Evolutionary conservation across 2,888 invertebrate genomes (phyloP).

Genomic region (Stictocephala bisonia): DNA sequence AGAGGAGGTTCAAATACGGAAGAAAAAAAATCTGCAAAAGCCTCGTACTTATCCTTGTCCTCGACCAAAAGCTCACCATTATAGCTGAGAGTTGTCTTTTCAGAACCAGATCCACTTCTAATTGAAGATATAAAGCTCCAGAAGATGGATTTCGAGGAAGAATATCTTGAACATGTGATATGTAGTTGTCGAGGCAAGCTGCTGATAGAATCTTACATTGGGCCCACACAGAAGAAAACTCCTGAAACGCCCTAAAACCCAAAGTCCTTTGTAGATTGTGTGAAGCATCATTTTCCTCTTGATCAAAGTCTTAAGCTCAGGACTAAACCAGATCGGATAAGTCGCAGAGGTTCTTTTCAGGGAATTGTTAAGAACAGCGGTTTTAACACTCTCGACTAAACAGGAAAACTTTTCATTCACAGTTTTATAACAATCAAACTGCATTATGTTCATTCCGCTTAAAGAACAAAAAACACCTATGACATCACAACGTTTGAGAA

Average conservation of each 20-base stretch:
- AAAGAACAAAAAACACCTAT: not conserved
- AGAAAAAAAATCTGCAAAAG: not conserved
- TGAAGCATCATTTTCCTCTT: not conserved
- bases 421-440: conserved; percentile 4
- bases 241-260: not conserved
- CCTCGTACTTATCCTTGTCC: not conserved
- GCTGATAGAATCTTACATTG: not conserved
- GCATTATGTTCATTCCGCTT: too few relatives aligned
- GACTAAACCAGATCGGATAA: not conserved
- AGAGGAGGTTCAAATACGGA: not conserved
- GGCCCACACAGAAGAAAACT: not conserved
- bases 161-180: not conserved
- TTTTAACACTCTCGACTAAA: not conserved
- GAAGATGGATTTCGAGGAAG: not conserved
- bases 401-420: not conserved
- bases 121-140: conserved; percentile 2
- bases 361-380: not conserved
- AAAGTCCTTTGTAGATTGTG: not conserved
- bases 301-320: not conserved
- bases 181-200: not conserved
- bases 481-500: not conserved
- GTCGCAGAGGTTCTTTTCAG: not conserved
- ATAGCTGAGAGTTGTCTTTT: not conserved
- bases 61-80: not conserved
- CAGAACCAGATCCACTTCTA: not conserved